Evolutionary conservation across 1,140 invertebrate species (phyloP), one percentile per base, ranked within the genome.

Genomic region (Drosophila serrata): DNA sequence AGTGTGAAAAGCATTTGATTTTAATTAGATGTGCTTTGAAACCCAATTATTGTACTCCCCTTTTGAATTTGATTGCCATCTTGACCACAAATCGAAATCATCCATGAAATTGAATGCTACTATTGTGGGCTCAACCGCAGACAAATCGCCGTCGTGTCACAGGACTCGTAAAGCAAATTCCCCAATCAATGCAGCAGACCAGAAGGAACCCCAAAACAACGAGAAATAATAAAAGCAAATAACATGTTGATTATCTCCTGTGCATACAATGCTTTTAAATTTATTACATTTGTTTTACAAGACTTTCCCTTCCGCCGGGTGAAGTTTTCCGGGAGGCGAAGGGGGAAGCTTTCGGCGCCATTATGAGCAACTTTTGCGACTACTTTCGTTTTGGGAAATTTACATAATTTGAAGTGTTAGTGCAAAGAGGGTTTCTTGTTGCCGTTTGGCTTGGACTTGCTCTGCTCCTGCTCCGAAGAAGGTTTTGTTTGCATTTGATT

Each of bases 261-360:
- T 57, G 55, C 75, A 81, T 69, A 86, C 81, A 86, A 81, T 42
- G 82, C 82, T 86, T 56, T 86, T 60, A 86, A 79, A 85, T 86
- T 86, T 86, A 86, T 86, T 81, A 81, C 78, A 86, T 86, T 86
- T 85, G 82, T 81, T 79, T 72, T 67, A 79, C 82, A 80, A 51
- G 60, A 33, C 46, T 59, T 24, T 59, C 40, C 19, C 27, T 43
- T 43, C 61, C 55, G 58, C 58, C 45, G 31, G 45, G 45, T 3
- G 2, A 61, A 60, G 31, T 51, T 48, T 22, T 13, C 11, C 22
- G 37, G 57, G 43, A 13, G 33, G 27, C 17, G 49, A 56, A 19
- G n/a, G 33, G 27, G 31, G 49, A 56, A 19, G n/a, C 49, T 33
- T 68, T 19, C 48, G 63, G 51, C 68, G 62, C 61, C 68, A 72